Base-by-base conservation (phyloP, 2,888 invertebrate genomes). In the Limnephilus marmoratus region DNA sequence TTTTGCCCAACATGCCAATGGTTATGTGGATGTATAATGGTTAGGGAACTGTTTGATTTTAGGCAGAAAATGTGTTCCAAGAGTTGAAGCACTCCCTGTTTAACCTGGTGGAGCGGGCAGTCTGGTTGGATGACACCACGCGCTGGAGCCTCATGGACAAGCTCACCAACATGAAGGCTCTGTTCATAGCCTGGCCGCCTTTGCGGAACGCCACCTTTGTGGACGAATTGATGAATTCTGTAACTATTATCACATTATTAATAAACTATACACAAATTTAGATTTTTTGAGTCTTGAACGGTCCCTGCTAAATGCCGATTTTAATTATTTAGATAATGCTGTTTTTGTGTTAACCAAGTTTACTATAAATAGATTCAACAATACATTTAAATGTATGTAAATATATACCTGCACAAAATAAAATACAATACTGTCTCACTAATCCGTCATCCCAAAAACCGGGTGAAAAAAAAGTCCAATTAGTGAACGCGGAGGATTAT, bases 61-160 rank as follows among this genome's bases (percentile, higher is more conserved):
- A 95, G 95, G 95, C 95, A 86, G 94, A 94, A 29, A 94, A 94
- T 90, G 94, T 96, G 94, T 96, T 96, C 94, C 94, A 94, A 90
- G 94, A 95, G 83, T 94, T 96, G 93, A 96, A 95, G 94, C 94
- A 95, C 92, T 95, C 96, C 15, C 94, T 96, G 81, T 95, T 95
- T 9, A 94, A 94, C 68, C 94, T 95, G 45, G 95, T 96, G 94
- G 94, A 95, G 93, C 94, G 95, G 31, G 95, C 95, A 91, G 94
- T 95, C 87, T 96, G 96, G 96, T 94, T 96, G 90, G 96, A 96
- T 94, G 95, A 95, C 81, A 94, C 95, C 91, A 95, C 95, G 15
- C 95, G 95, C 93, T 94, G 95, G 29, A 95, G 95, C 92, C 96
- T 96, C 29, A 94, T 96, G 93, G 94, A 95, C 83, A 95, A 95